phyloP scores from a whole-genome alignment of 2,797 vertebrate species.

The Pseudomugil gertrudae region DNA sequence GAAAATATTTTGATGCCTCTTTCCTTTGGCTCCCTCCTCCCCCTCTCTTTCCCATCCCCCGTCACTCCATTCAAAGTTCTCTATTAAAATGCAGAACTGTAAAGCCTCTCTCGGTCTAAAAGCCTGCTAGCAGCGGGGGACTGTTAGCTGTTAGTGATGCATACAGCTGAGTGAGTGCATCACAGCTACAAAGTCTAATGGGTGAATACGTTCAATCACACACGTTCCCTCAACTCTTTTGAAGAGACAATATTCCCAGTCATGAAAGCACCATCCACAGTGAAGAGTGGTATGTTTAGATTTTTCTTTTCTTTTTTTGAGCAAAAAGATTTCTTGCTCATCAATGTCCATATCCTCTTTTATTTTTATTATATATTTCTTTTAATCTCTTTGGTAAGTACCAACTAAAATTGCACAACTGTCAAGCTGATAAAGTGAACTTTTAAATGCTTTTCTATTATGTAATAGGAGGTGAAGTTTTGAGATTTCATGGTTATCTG shows the following conservation, averaged over 20 bases:
- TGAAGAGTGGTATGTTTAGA: slow-evolving; percentile 51
- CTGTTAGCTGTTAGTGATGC: slow-evolving; percentile 81
- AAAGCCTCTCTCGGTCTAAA: slow-evolving; percentile 80
- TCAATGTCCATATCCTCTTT: slow-evolving; percentile 44
- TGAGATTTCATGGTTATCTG: slow-evolving; percentile 12
- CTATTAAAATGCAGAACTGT: slow-evolving; percentile 83
- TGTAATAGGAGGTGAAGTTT: slow-evolving; percentile 13
- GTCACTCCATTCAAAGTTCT: slow-evolving; percentile 78
- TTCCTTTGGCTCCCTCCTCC: slow-evolving; percentile 56
- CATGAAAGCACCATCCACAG: slow-evolving; percentile 60
- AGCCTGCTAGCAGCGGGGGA: slow-evolving; percentile 80
- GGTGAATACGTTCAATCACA: slow-evolving; percentile 81
- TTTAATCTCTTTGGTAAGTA: slow-evolving; percentile 47
- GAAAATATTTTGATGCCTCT: slow-evolving; percentile 83
- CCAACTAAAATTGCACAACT: slow-evolving; percentile 31
- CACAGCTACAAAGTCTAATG: slow-evolving; percentile 81
- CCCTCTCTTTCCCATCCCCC: slow-evolving; percentile 62
- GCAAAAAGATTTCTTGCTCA: slow-evolving; percentile 53
- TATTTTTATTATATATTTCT: neutral
- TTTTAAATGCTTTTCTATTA: slow-evolving; percentile 13
- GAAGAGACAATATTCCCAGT: slow-evolving; percentile 72
- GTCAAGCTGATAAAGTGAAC: slow-evolving; percentile 35
- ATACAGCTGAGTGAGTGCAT: slow-evolving; percentile 82
- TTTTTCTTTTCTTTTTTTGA: slow-evolving; percentile 23
- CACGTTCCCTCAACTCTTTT: slow-evolving; percentile 74